Conservation (phyloP, 2,888 invertebrate species). For the Napeogenes inachia region DNA sequence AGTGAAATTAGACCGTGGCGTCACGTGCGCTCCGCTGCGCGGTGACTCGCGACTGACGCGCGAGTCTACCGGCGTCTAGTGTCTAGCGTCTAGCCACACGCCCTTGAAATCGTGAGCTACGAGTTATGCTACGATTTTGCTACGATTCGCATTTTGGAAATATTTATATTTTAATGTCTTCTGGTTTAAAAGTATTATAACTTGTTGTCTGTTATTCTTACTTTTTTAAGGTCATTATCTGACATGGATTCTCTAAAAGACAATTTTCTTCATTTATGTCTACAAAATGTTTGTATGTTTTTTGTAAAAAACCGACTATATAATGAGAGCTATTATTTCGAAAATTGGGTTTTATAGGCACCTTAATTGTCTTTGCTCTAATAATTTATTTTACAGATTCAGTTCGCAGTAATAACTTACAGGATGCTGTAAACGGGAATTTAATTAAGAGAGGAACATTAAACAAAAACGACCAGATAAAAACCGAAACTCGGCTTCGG, state of each 20-base stretch:
- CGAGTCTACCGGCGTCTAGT: neutral
- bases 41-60: constrained; percentile 14
- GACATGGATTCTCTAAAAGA: too few species aligned
- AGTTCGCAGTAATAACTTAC: neutral
- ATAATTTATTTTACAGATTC: constrained; percentile 1
- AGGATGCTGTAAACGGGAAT: constrained; percentile 6
- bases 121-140: neutral
- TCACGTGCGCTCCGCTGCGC: constrained; percentile 18
- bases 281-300: too few species aligned
- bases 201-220: too few species aligned
- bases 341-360: neutral
- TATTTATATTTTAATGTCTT: too few species aligned
- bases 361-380: neutral
- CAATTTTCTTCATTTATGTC: too few species aligned
- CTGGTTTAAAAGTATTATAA: too few species aligned
- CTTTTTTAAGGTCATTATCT: too few species aligned
- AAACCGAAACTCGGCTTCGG: constrained; percentile 3
- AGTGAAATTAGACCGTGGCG: neutral
- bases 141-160: neutral
- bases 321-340: neutral
- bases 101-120: constrained; percentile 8
- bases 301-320: too few species aligned
- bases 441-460: constrained; percentile 4
- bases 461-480: constrained; percentile 5
- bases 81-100: neutral